Conservation (phyloP, 2,797 vertebrate species). For the Pteronotus mesoamericanus region DNA sequence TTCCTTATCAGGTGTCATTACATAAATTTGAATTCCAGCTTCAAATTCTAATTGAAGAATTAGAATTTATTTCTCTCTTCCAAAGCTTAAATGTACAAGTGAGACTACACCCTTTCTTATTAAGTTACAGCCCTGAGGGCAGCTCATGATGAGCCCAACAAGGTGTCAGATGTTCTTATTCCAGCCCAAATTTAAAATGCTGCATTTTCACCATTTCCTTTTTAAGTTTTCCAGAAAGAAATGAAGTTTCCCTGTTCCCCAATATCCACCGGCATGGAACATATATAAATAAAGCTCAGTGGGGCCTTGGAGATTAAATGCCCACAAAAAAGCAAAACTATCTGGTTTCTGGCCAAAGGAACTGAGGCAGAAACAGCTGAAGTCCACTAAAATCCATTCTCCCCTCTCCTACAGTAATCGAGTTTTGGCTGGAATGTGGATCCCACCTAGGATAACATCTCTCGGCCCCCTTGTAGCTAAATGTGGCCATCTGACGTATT, state of each 20-base stretch:
- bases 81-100: not conserved
- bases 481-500: not conserved
- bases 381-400: not conserved
- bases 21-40: slow-evolving; percentile 23
- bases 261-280: not conserved
- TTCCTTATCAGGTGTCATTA: not conserved
- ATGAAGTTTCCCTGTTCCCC: not conserved
- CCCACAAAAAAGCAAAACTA: not conserved
- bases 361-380: not conserved
- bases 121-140: slow-evolving; percentile 38
- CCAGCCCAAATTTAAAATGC: slow-evolving; percentile 29
- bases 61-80: not conserved
- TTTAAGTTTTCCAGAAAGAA: slow-evolving; percentile 10
- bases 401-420: not conserved
- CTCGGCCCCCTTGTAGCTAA: not conserved
- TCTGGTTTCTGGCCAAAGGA: not conserved
- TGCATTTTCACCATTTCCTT: not conserved
- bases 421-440: not conserved
- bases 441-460: not conserved
- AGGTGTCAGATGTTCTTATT: slow-evolving; percentile 26
- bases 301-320: not conserved
- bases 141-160: slow-evolving; percentile 42
- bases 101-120: not conserved
- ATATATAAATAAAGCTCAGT: not conserved
- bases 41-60: not conserved